Base-by-base conservation (phyloP, 2,797 vertebrate genomes). In the Hippocampus kuda region DNA sequence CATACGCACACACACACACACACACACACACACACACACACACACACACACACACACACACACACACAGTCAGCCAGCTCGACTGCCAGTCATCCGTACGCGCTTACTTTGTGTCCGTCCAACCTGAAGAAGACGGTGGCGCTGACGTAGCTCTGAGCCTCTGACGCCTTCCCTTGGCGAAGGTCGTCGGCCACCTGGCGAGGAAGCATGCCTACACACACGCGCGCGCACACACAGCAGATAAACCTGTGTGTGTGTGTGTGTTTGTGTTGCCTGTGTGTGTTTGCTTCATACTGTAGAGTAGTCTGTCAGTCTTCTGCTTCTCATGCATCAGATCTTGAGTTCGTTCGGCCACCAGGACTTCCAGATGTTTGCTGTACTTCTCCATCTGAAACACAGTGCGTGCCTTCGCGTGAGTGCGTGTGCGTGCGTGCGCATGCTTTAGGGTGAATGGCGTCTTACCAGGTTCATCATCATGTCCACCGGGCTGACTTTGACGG, bases 381-480 rank as follows among this genome's bases (percentile, higher is more conserved):
- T 94, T 97, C 88, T 96, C 93, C 93, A 94, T 94, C 93, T 94
- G 88, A 69, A 72, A 79, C 70, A 73, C 8, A 65, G 1, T 20
- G 42, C 61, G 5, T 20, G 59, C 13, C 7, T 24, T 22, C 0
- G 13, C 2, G 7, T 3, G 24, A 42, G 34, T 10, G 61, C 0
- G 9, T 2, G 13, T 0, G 24, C 1, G n/a, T 13, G 7, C 2
- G 46, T 3, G 5, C 7, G 1, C 15, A 11, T 1, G 20, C 20
- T 46, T 12, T 10, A 42, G 2, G 15, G 46, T 1, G 30, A 18
- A 3, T 24, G 1, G 34, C 0, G 48, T 1, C 5, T 79, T 60
- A 94, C 91, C 91, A 94, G 89, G 77, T 85, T 94, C 92, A 94
- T 94, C 92, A 93, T 94, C 91, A 93, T 90, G 78, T 94, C 93